These are phyloP conservation scores for Acipenser oxyrinchus DNA, from an alignment of 2,797 vertebrate genomes.

Conservation along the genomic window DNA sequence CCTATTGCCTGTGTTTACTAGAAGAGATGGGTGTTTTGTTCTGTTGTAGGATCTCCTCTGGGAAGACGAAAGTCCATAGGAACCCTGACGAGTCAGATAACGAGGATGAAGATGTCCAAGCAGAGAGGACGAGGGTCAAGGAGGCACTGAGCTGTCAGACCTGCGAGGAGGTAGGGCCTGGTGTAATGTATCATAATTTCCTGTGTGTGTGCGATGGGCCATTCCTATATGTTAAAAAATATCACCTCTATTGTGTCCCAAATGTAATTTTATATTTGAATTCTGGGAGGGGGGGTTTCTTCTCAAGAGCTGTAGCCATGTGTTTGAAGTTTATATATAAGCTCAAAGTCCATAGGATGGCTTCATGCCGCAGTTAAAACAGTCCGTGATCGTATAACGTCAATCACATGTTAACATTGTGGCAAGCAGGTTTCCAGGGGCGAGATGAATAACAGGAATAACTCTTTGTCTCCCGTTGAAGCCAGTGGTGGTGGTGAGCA, in stretches of 20 bases:
- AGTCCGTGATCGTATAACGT: too few species aligned
- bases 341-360: too few species aligned
- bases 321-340: too few species aligned
- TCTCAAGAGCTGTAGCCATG: too few species aligned
- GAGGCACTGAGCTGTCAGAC: conserved; percentile 55
- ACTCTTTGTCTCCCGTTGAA: conserved; percentile 49
- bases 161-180: conserved; percentile 64
- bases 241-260: not conserved
- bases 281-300: too few species aligned
- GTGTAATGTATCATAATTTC: not conserved
- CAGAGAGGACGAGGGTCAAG: conserved; percentile 72
- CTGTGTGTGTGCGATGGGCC: not conserved
- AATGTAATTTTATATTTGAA: too few species aligned
- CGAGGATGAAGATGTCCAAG: conserved; percentile 80
- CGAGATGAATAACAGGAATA: too few species aligned
- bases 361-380: too few species aligned
- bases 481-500: conserved; percentile 70
- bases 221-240: not conserved
- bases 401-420: too few species aligned
- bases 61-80: conserved; percentile 39
- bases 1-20: not conserved
- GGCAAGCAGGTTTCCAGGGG: too few species aligned
- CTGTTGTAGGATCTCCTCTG: conserved; percentile 56
- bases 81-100: conserved; percentile 56
- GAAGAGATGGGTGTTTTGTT: conserved; percentile 4